phyloP scores from a whole-genome alignment of 64 coral and sea anemone species.

The Porites australiensis region DNA sequence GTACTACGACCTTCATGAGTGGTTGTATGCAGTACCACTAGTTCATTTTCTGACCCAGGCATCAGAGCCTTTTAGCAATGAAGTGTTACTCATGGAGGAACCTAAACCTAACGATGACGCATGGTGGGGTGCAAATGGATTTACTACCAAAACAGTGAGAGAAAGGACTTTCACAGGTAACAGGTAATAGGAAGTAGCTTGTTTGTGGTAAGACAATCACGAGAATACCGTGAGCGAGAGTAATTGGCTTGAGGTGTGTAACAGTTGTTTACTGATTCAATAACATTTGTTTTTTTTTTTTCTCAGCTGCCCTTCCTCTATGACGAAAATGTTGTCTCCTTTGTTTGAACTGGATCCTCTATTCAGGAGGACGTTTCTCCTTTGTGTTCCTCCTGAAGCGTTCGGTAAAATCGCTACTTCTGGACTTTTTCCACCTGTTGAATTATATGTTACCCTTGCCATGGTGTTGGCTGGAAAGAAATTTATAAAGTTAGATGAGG shows the following conservation, averaged over 20 bases:
- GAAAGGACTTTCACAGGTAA: conserved; percentile 11
- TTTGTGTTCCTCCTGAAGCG: neutral
- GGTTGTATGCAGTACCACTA: conserved; percentile 61
- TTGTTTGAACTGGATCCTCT: conserved; percentile 60
- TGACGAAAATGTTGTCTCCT: neutral
- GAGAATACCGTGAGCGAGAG: too few species aligned
- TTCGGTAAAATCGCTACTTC: neutral
- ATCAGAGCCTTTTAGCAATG: conserved; percentile 25
- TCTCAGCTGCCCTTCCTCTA: neutral
- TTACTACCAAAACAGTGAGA: conserved; percentile 63
- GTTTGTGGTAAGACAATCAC: too few species aligned
- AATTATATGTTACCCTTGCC: conserved; percentile 38
- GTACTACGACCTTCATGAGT: conserved; percentile 28
- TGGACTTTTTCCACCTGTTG: conserved; percentile 1
- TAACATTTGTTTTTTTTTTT: neutral
- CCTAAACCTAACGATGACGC: conserved; percentile 34
- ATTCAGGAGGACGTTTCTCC: conserved; percentile 43
- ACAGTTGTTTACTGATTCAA: too few species aligned
- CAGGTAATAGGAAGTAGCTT: neutral
- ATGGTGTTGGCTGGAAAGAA: neutral
- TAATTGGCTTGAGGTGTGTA: too few species aligned
- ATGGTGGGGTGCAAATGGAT: conserved; percentile 68
- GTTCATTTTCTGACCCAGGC: conserved; percentile 43
- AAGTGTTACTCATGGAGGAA: conserved; percentile 53
- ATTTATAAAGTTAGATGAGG: neutral